Base-by-base conservation (phyloP, 2,888 invertebrate genomes). In the Torymus texanus region DNA sequence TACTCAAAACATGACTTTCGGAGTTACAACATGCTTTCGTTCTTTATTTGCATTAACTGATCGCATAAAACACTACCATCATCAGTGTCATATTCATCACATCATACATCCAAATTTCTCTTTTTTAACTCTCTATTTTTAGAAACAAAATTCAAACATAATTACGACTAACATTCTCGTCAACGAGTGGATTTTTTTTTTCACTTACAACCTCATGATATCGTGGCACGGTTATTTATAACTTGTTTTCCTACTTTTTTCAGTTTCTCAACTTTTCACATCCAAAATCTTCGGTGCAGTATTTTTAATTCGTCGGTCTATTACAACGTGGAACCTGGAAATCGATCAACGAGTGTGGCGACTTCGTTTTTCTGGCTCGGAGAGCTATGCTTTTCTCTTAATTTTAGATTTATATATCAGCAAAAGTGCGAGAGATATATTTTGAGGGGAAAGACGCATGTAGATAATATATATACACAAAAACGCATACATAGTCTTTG, bases 351-450 rank as follows among this genome's bases (percentile, higher is more conserved):
- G 18, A 71, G 59, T 66, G 53, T 66, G 72, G 59, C 66, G 66
- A 66, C 59, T 72, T 76, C 29, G 24, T 68, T 75, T 75, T 51
- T 76, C 62, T 76, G 68, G 73, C 67, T 76, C 76, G 68, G 72
- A 77, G 76, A 76, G 76, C 76, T 73, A 68, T 73, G 61, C 21
- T 76, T 61, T 77, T 65, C 41, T 41, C 41, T 41, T 53, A 62
- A 21, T 62, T 68, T 79, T 63, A 65, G 50, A 29, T 65, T 75
- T 78, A 75, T 73, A 72, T 51, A 81, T 75, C 66, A 74, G 76
- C 76, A 80, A 77, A 80, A 73, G 73, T 77, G 76, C 73, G 65
- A 80, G 76, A 74, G 67, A 74, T 75, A 78, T 75, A 75, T 78
- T 41, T 75, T 78, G 71, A 78, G 75, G 75, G 58, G 66, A 81